phyloP scores from a whole-genome alignment of 2,888 invertebrate species.

The Lasioglossum figueresi region DNA sequence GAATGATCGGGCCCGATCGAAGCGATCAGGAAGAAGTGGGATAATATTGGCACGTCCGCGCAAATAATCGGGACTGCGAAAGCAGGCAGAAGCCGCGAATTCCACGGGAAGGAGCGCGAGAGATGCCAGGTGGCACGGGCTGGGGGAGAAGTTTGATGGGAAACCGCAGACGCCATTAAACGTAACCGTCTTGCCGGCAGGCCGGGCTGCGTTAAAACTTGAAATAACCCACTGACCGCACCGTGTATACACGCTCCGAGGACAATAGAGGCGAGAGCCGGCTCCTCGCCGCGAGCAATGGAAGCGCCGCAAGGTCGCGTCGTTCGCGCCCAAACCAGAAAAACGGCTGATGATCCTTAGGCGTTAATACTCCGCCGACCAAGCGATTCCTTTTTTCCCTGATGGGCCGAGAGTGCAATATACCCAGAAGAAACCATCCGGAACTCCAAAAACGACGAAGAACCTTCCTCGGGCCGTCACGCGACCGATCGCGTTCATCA shows the following conservation, averaged over 20 bases:
- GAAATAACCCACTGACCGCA: conserved; percentile 78
- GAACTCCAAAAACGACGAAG: neutral
- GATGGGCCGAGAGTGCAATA: neutral
- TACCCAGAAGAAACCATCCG: neutral
- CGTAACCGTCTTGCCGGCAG: conserved; percentile 53
- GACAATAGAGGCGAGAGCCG: conserved; percentile 62
- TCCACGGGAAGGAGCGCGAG: conserved; percentile 25
- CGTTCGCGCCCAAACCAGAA: conserved; percentile 40
- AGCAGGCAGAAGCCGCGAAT: neutral
- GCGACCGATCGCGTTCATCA: conserved; percentile 25
- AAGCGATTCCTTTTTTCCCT: conserved; percentile 15
- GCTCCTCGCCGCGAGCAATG: neutral
- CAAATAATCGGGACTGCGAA: neutral
- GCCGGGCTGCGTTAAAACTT: conserved; percentile 68
- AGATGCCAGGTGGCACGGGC: conserved; percentile 59
- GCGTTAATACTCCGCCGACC: conserved; percentile 42
- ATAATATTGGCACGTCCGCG: neutral
- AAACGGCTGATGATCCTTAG: conserved; percentile 26
- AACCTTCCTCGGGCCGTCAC: conserved; percentile 4
- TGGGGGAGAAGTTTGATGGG: conserved; percentile 72
- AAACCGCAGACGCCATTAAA: conserved; percentile 80
- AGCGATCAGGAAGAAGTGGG: neutral
- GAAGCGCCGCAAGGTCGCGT: conserved; percentile 48
- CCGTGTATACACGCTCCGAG: conserved; percentile 58
- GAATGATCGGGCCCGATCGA: neutral